Base-by-base conservation (phyloP, 2,113 vertebrate species). In the Eulemur macaco region DNA sequence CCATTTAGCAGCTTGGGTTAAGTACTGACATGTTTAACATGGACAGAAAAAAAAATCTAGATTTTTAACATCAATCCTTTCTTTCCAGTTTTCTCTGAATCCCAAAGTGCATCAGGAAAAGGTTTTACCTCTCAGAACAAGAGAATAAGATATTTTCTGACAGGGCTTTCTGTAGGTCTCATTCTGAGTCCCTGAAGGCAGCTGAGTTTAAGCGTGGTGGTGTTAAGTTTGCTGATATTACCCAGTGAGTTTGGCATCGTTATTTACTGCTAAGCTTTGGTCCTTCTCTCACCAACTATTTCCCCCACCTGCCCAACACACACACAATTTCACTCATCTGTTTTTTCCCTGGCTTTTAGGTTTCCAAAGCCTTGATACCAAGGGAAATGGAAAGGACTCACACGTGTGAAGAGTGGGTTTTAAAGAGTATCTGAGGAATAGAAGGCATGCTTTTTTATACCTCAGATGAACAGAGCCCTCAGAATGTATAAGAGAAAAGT, bases 131-230 rank as follows among this genome's bases (percentile, higher is more conserved):
- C 50, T 91, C 34, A 77, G 27, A 81, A 82, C 25, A 1, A 14
- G 39, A 86, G 60, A 88, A 45, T 45, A 83, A n/a, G 9, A 1
- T 45, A 15, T n/a, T 15, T 52, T 89, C 29, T 63, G 12, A 39
- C 9, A 8, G 18, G 86, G 27, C 47, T 94, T 34, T 83, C 37
- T 85, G 0, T 37, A 17, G 11, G 14, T 5, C 15, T 47, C 10
- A 0, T 37, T 91, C 52, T 73, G 7, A 78, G 47, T 47, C 8
- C 42, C 60, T 17, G 27, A 42, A 89, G 56, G 15, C 17, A 95
- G 20, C 42, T 34, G 73, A 45, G 20, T 14, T 47, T 54, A 20
- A 47, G 1, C 1, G 0, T 0, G 8, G 25, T 10, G 56, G 34
- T 47, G 39, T 45, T 25, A 9, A 10, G 10, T 58, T 56, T 95